Evolutionary conservation across 2,113 vertebrate species (phyloP), one percentile per base, ranked within the genome.

Genomic region (Misgurnus mizolepis): DNA sequence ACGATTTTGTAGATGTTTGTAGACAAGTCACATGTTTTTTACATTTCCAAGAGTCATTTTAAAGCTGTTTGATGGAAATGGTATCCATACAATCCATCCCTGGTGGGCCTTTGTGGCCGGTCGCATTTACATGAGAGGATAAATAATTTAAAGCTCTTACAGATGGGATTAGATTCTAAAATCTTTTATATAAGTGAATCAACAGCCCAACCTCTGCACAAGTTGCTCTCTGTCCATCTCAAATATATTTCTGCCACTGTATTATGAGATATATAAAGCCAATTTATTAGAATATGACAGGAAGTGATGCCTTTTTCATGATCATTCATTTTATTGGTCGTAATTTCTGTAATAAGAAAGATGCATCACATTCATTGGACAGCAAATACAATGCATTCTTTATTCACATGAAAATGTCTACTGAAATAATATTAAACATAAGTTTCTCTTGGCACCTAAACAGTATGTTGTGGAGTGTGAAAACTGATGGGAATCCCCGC

Each of bases 81-180:
- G 22, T 58, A 71, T 76, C 58, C 72, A 80, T 64, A 72, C 82
- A 80, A 78, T 66, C 47, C 67, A 56, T 79, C 76, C 83, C 83
- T n/a, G 55, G 40, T 39, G 47, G 47, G 64, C 68, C 34, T 43
- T 67, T 22, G 76, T 74, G 58, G 27, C n/a, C 34, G 56, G 69
- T 12, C 67, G 50, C 80, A 79, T 80, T 76, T 84, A 80, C 74
- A 78, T 72, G 53, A 61, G 53, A 77, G 68, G 27, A 81, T 60
- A 61, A 75, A 81, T 81, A 75, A 81, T 67, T 76, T 56, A 81
- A 71, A 62, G 14, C 27, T 17, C 18, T 76, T 41, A 17, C 50
- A 15, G 41, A 79, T 68, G 50, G 58, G 39, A 60, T 49, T 22
- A 70, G 72, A 79, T 74, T 74, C 64, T 73, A 39, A 70, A 68